Evolutionary conservation across 2,113 vertebrate genomes (phyloP), one percentile per base, ranked within the genome.

Genomic region (Leptocoma aspasia): DNA sequence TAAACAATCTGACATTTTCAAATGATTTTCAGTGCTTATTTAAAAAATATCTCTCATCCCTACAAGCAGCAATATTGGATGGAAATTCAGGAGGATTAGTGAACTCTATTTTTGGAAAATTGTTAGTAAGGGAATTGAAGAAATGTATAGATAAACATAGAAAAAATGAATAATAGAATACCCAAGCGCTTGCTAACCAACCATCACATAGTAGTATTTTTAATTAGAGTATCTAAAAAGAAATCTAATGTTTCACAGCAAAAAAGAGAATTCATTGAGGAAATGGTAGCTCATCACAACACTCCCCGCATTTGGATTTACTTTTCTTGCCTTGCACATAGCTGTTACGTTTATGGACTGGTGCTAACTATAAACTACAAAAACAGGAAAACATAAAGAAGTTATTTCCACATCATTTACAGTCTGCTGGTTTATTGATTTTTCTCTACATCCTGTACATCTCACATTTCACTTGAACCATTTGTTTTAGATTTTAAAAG

Each of bases 401-500:
- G 63, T 89, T 94, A 89, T 91, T 94, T 96, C 76, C 50, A 77
- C 70, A 85, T 86, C 64, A 90, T 92, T 92, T 92, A 90, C 44
- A 71, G 41, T 90, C 90, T 90, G 30, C 50, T 82, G 65, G 66
- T 78, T 94, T 94, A 95, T 94, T 96, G 93, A 95, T 96, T 94
- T 95, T 95, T 76, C 63, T 60, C 28, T 91, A 59, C 5, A 7
- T 33, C 61, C 30, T n/a, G 45, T 30, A 21, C 6, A 9, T 59
- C 31, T 69, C 68, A 61, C 59, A 84, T 94, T 95, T 96, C 79
- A 63, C 82, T 85, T 79, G 18, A 66, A 59, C 18, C 82, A 91
- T 86, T 97, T 95, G 42, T 41, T 96, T 95, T 86, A 72, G 42
- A 83, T 89, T 94, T 95, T 65, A 89, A 92, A 94, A 60, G 66